Conservation (phyloP, 2,113 vertebrate species). For the Mastomys coucha region DNA sequence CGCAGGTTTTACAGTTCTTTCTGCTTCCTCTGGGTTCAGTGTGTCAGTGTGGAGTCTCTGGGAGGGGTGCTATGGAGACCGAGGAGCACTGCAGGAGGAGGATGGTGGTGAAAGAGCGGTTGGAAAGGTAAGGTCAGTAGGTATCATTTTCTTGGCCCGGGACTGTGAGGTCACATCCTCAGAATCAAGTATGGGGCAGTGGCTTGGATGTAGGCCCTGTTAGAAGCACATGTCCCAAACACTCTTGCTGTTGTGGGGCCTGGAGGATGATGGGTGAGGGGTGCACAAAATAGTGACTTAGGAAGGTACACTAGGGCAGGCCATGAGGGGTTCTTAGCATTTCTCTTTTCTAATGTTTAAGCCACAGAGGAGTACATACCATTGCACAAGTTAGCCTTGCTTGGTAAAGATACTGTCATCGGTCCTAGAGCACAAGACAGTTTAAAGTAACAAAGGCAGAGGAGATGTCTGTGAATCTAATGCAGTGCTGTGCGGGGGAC, state of each 20-base stretch:
- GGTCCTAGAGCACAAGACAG: too few relatives aligned
- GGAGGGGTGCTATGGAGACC: background rate
- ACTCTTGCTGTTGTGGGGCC: background rate
- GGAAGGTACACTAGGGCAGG: background rate
- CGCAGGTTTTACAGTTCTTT: conserved; percentile 67
- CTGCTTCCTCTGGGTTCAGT: conserved; percentile 36
- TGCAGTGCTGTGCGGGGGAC: background rate
- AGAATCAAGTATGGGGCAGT: background rate
- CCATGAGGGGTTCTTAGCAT: background rate
- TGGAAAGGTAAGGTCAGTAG: background rate
- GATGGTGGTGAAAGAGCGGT: background rate
- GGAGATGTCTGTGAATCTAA: background rate
- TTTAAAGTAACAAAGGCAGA: background rate
- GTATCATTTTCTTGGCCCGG: background rate
- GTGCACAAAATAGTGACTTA: background rate
- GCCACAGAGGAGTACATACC: background rate
- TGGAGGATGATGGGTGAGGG: background rate
- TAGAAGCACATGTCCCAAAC: background rate
- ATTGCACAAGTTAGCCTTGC: background rate
- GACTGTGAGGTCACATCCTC: too few relatives aligned
- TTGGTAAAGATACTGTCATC: background rate
- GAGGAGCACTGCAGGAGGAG: background rate
- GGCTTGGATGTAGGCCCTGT: background rate
- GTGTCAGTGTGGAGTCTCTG: background rate
- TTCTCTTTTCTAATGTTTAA: background rate